Evolutionary conservation across 2,888 invertebrate species (phyloP).

Genomic region (Emmelina monodactyla): DNA sequence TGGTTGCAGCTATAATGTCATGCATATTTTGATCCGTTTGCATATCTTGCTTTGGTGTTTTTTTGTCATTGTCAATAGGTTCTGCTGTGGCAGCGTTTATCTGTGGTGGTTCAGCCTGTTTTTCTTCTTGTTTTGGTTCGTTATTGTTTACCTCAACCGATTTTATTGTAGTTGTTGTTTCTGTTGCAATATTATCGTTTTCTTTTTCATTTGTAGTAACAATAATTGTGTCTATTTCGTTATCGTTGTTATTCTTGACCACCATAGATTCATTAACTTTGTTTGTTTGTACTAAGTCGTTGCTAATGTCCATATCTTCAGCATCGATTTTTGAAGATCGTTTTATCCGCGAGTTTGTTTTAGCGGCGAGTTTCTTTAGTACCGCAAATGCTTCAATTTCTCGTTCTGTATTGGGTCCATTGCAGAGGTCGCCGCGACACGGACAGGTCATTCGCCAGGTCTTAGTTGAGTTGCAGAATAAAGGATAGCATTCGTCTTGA

Average conservation of each 20-base stretch:
- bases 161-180: no score
- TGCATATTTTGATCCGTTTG: no score
- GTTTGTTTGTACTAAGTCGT: background rate
- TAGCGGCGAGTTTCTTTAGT: constrained; percentile 24
- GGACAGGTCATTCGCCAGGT: constrained; percentile 53
- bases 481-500: constrained; percentile 52
- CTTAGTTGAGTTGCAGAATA: constrained; percentile 47
- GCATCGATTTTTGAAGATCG: constrained; percentile 11
- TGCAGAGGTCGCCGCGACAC: constrained; percentile 49
- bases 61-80: no score
- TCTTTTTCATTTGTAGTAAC: no score
- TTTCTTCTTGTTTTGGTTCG: no score
- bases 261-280: background rate
- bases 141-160: no score
- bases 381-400: constrained; percentile 39
- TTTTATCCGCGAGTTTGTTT: constrained; percentile 20
- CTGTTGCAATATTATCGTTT: no score
- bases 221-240: background rate
- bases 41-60: no score
- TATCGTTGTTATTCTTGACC: background rate
- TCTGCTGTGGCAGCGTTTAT: no score
- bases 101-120: no score
- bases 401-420: constrained; percentile 39
- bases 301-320: background rate
- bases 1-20: no score